Percentiles rank a stretch among this genome's conserved stretches.
Conservation (phyloP, 2,888 invertebrate species). For the Philaethria dido region DNA sequence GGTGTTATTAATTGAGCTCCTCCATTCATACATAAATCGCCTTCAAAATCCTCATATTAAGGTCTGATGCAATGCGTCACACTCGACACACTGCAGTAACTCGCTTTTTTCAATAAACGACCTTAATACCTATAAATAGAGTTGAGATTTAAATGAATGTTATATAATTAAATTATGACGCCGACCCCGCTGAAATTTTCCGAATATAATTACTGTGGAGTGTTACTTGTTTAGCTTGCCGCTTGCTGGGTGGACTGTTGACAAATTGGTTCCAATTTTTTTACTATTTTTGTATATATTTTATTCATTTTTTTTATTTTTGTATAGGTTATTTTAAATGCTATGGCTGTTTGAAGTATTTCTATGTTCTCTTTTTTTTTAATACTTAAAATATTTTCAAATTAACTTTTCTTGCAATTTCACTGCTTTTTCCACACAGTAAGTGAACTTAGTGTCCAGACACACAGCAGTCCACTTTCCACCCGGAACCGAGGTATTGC, state of each 20-base stretch:
- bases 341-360: too few relatives aligned
- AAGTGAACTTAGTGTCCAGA: too few relatives aligned
- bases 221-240: slow-evolving; percentile 27
- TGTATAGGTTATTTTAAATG: too few relatives aligned
- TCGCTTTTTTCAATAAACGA: slow-evolving; percentile 43
- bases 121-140: slow-evolving; percentile 43
- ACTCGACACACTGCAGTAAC: slow-evolving; percentile 50
- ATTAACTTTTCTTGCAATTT: too few relatives aligned
- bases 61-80: slow-evolving; percentile 55
- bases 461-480: too few relatives aligned
- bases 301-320: not conserved
- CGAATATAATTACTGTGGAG: slow-evolving; percentile 31
- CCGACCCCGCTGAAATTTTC: slow-evolving; percentile 31
- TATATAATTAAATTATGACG: slow-evolving; percentile 42
- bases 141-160: slow-evolving; percentile 43
- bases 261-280: not conserved
- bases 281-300: not conserved
- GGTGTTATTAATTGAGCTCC: slow-evolving; percentile 31
- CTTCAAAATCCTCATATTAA: slow-evolving; percentile 38
- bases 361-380: too few relatives aligned
- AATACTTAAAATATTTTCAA: too few relatives aligned
- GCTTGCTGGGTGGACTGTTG: not conserved
- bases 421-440: too few relatives aligned
- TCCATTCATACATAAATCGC: slow-evolving; percentile 38
- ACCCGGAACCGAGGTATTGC: too few relatives aligned